Percentiles rank a stretch among this genome's conserved stretches.
These are phyloP conservation scores for Sorex maritimensis DNA, from an alignment of 2,797 vertebrate species.

Conservation along the genomic window DNA sequence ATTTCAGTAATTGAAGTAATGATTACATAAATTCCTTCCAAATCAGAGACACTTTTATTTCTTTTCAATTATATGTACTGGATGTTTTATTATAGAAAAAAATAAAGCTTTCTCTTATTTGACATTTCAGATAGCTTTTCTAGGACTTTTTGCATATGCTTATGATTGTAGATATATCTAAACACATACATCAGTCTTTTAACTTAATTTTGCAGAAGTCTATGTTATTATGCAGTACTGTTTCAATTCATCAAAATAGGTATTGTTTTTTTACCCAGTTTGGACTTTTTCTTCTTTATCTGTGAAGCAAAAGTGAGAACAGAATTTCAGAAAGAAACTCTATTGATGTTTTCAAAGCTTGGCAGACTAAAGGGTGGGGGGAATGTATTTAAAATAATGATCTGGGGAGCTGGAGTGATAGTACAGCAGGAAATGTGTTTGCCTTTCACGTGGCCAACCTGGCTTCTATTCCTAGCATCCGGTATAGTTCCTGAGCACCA, in stretches of 20 bases:
- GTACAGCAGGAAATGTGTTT: too few species aligned
- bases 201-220: background rate
- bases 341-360: background rate
- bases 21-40: conserved; percentile 34
- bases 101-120: conserved; percentile 68
- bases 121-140: conserved; percentile 68
- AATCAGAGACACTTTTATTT: conserved; percentile 60
- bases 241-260: conserved; percentile 18
- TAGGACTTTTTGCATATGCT: conserved; percentile 59
- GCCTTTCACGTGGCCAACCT: too few species aligned
- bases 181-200: conserved; percentile 41
- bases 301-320: background rate
- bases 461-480: too few species aligned
- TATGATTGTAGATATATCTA: conserved; percentile 60
- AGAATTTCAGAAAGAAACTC: conserved; percentile 15
- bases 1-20: conserved; percentile 73
- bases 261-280: background rate
- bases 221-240: conserved; percentile 31
- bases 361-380: background rate
- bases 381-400: too few species aligned
- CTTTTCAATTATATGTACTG: conserved; percentile 63
- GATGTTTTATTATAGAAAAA: conserved; percentile 69
- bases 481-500: too few species aligned
- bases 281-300: background rate
- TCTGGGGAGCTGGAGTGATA: too few species aligned